Base-by-base conservation (phyloP, 64 coral and sea anemone genomes). In the Stichodactyla helianthus region DNA sequence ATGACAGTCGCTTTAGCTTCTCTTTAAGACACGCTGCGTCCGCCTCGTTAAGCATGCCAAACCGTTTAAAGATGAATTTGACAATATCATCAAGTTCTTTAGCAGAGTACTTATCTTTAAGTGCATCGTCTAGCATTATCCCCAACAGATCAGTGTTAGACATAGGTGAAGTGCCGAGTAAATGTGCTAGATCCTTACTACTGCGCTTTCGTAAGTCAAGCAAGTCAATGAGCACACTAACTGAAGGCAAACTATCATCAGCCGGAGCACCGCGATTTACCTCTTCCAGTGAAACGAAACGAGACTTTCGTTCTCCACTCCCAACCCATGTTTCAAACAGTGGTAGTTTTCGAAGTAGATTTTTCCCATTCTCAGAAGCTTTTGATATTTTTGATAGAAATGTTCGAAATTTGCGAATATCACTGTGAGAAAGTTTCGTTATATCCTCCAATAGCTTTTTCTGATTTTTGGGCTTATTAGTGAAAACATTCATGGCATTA, bases 31-130 rank as follows among this genome's bases (percentile, higher is more conserved):
- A 64, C 16, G 77, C 65, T 6, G 17, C 18, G 58, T 92, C 65
- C 12, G 68, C 27, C 26, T 17, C 54, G 50, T 82, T 85, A 54
- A 88, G 17, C 25, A 74, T 74, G 25, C 78, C 54, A 83, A 86
- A 86, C 50, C 87, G 87, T 53, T 92, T 82, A 22, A 95, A 67
- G 51, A 89, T 82, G 71, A 74, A 92, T 0, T 55, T 20, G 85
- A 95, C 91, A 20, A 88, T 68, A 60, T 60, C 51, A 56, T 88
- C 76, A 14, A 88, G 54, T 5, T 88, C 86, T 35, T 88, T 55
- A 31, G 50, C 20, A 6, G 53, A 52, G 76, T 88, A 88, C 0
- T 7, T 53, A 0, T 35, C 50, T 9, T 54, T 14, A 19, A 51
- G 52, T 20, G 78, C 78, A 81, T 81, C 78, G 14, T 81, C 78